phyloP scores from a whole-genome alignment of 2,888 invertebrate genomes.

The Microchrysa polita region DNA sequence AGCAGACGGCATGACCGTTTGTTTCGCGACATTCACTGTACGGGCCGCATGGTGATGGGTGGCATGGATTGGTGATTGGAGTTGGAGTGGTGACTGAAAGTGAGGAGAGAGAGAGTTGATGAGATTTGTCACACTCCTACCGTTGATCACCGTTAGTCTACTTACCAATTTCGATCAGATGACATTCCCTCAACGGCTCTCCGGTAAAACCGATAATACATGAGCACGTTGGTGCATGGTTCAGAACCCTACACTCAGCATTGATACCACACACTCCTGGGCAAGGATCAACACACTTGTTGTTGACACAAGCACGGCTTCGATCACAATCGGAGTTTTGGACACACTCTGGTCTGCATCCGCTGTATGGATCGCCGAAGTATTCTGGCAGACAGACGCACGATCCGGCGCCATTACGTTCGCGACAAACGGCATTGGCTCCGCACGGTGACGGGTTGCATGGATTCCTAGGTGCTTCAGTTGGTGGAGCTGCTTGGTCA shows the following conservation, averaged over 20 bases:
- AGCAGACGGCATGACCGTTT: conserved; percentile 72
- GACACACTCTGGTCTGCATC: conserved; percentile 83
- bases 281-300: conserved; percentile 83
- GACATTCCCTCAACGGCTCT: conserved; percentile 76
- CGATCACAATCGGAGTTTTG: conserved; percentile 79
- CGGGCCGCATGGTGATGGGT: conserved; percentile 74
- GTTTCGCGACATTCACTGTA: conserved; percentile 72
- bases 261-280: conserved; percentile 80
- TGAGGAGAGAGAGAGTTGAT: no score
- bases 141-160: neutral
- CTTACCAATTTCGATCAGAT: conserved; percentile 57
- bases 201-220: conserved; percentile 78
- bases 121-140: no score
- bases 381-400: conserved; percentile 80
- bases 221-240: conserved; percentile 80
- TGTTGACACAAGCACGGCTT: conserved; percentile 78
- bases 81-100: conserved; percentile 52
- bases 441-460: conserved; percentile 85
- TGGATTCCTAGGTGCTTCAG: conserved; percentile 73
- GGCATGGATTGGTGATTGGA: conserved; percentile 66
- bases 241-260: conserved; percentile 78
- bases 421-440: conserved; percentile 80
- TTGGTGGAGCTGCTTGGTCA: conserved; percentile 56
- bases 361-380: conserved; percentile 80
- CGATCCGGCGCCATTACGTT: conserved; percentile 78